These are phyloP conservation scores for Aphelocoma coerulescens DNA, from an alignment of 2,113 vertebrate genomes.

Conservation along the genomic window DNA sequence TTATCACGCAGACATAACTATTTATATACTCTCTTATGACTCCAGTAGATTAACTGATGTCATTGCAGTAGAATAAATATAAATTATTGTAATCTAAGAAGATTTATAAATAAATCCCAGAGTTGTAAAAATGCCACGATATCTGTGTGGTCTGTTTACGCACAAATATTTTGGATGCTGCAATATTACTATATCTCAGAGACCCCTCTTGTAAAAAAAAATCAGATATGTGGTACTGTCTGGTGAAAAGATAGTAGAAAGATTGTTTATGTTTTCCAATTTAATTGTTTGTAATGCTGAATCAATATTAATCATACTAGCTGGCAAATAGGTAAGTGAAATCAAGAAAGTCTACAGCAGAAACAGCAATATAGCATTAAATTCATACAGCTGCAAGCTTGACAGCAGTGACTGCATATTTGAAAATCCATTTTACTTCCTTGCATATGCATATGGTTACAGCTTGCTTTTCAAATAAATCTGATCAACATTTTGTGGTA, in stretches of 20 bases:
- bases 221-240: neutral
- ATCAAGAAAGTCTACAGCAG: constrained; percentile 4
- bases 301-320: constrained; percentile 55
- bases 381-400: constrained; percentile 42
- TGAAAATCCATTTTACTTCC: constrained; percentile 58
- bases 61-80: neutral
- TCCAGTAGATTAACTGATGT: neutral
- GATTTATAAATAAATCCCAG: neutral
- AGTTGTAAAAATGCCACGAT: neutral
- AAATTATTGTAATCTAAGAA: neutral
- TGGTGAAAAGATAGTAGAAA: constrained; percentile 31
- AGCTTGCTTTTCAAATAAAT: constrained; percentile 74
- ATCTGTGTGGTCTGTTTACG: neutral
- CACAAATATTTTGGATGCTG: neutral
- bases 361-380: constrained; percentile 27
- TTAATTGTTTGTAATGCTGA: constrained; percentile 61
- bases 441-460: constrained; percentile 64
- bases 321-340: constrained; percentile 41
- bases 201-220: neutral
- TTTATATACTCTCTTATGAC: neutral
- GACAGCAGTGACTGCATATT: constrained; percentile 25
- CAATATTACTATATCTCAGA: neutral
- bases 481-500: constrained; percentile 63
- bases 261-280: constrained; percentile 26
- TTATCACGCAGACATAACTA: neutral